Evolutionary conservation across 2,113 vertebrate genomes (phyloP).

Genomic region (Limanda limanda): DNA sequence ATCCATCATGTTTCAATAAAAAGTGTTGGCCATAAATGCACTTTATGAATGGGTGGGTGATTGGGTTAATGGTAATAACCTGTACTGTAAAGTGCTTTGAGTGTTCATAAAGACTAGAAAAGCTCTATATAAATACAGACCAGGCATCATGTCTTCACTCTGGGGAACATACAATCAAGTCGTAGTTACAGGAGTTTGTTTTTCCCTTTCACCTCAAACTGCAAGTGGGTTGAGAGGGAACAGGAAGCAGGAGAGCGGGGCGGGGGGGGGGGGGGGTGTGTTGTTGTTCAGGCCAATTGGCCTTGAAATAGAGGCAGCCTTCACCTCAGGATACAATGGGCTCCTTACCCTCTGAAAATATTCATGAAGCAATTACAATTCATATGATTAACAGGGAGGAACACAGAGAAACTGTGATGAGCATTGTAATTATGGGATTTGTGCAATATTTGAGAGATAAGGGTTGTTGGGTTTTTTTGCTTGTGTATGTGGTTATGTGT

Average conservation of each 20-base stretch:
- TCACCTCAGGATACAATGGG: constrained; percentile 32
- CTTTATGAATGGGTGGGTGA: too few species aligned
- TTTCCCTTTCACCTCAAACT: constrained; percentile 7
- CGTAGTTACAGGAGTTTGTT: not conserved
- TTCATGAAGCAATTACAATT: constrained; percentile 72
- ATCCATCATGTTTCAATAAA: not conserved
- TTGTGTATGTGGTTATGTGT: constrained; percentile 21
- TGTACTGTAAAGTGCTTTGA: too few species aligned
- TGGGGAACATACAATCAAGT: too few species aligned
- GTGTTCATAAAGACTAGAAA: too few species aligned
- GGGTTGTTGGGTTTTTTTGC: constrained; percentile 25
- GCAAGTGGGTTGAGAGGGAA: not conserved
- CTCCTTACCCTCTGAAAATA: constrained; percentile 52
- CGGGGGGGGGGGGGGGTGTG: too few species aligned
- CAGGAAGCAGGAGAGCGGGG: not conserved
- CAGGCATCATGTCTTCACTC: not conserved
- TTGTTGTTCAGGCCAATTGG: constrained; percentile 47
- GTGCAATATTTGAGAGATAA: constrained; percentile 52
- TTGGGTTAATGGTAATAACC: too few species aligned
- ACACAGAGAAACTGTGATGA: constrained; percentile 55
- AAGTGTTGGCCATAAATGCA: too few species aligned
- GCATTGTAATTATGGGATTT: constrained; percentile 70
- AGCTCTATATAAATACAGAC: too few species aligned
- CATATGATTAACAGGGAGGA: constrained; percentile 57
- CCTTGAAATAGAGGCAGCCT: constrained; percentile 50